Evolutionary conservation across 1,140 invertebrate species (phyloP).

Genomic region (Drosophila rhopaloa): DNA sequence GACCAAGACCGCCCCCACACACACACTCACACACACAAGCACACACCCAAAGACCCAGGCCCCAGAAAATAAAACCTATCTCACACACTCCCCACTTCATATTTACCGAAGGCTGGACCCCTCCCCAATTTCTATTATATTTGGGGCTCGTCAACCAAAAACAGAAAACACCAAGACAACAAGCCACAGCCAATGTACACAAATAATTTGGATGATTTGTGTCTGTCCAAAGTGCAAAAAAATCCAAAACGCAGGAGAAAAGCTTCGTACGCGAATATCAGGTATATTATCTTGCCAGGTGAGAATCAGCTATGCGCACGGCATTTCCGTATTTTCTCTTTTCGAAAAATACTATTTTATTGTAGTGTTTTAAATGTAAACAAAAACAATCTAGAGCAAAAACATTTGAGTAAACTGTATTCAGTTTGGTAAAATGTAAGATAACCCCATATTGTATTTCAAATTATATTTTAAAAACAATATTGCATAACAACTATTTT

Average conservation of each 20-base stretch:
- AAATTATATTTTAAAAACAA: too few species aligned
- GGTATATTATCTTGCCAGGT: slow-evolving; percentile 19
- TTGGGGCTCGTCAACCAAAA: slow-evolving; percentile 43
- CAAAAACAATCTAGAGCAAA: background rate
- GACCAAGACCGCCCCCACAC: slow-evolving; percentile 28
- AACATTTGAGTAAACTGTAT: background rate
- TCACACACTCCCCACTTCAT: slow-evolving; percentile 21
- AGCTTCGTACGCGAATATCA: slow-evolving; percentile 25
- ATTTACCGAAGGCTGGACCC: slow-evolving; percentile 42
- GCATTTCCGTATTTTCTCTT: slow-evolving; percentile 32
- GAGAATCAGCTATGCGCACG: slow-evolving; percentile 26
- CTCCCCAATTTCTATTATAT: slow-evolving; percentile 32
- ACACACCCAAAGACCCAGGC: background rate
- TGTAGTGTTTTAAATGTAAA: background rate
- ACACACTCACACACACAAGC: background rate
- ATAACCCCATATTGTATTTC: too few species aligned
- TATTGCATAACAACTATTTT: too few species aligned
- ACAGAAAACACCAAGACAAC: slow-evolving; percentile 33
- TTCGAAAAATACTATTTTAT: slow-evolving; percentile 1
- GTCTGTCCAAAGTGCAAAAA: slow-evolving; percentile 41
- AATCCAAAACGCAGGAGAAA: slow-evolving; percentile 2
- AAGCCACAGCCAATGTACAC: slow-evolving; percentile 37
- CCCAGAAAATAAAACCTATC: slow-evolving; percentile 13
- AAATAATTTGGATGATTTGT: slow-evolving; percentile 50
- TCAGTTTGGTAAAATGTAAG: background rate